phyloP scores from a whole-genome alignment of 2,113 vertebrate species.

The Festucalex cinctus region DNA sequence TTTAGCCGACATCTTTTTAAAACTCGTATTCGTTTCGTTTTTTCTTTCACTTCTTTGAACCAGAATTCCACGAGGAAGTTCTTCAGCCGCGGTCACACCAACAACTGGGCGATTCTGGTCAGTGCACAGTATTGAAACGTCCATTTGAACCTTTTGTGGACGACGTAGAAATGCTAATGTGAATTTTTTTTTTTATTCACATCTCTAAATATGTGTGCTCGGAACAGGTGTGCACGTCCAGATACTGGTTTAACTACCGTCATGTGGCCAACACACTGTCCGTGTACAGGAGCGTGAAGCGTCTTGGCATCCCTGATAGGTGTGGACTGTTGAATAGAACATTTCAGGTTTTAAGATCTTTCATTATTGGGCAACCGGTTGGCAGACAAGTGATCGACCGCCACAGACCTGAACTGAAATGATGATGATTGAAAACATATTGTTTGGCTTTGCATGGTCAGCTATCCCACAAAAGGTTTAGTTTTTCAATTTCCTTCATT shows the following conservation, averaged over 20 bases:
- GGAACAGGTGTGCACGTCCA: constrained; percentile 90
- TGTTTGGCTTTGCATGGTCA: too few relatives aligned
- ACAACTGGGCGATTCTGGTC: constrained; percentile 98
- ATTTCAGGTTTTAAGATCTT: not conserved
- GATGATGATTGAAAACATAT: too few relatives aligned
- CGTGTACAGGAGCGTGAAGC: constrained; percentile 95
- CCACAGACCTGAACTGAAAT: too few relatives aligned
- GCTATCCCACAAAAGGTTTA: too few relatives aligned
- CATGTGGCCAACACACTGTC: constrained; percentile 97
- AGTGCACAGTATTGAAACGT: constrained; percentile 13
- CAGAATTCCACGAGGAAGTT: constrained; percentile 84
- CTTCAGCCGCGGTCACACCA: constrained; percentile 92
- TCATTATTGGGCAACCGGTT: not conserved
- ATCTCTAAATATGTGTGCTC: not conserved
- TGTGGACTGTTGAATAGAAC: constrained; percentile 36
- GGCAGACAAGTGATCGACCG: too few relatives aligned
- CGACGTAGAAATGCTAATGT: not conserved
- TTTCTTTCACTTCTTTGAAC: not conserved
- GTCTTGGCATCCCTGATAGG: constrained; percentile 97
- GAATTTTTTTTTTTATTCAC: too few relatives aligned
- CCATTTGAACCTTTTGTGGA: not conserved
- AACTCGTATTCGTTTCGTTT: not conserved
- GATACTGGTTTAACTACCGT: constrained; percentile 99
- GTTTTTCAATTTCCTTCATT: too few relatives aligned
- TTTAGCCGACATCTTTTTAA: not conserved